Evolutionary conservation across 2,888 invertebrate species (phyloP).

Genomic region (Brenthis hecate): DNA sequence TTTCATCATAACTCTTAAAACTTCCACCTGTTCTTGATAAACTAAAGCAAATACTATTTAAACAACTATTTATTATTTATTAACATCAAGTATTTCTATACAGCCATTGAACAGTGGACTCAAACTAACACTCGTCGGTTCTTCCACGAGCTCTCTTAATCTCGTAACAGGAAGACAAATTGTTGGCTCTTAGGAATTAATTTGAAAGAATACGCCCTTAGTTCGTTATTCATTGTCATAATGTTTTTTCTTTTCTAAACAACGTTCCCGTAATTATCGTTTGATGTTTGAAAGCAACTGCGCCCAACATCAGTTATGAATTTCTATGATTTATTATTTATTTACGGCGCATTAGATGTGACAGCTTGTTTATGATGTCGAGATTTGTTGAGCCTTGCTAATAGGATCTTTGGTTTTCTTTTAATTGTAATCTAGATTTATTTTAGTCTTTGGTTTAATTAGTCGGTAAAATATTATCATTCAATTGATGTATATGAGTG

Average conservation of each 20-base stretch:
- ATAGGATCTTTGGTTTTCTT: background rate
- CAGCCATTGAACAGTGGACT: background rate
- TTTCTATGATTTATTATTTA: conserved; percentile 38
- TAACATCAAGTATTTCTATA: conserved; percentile 4
- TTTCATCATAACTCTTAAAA: too few relatives aligned
- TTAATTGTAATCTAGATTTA: too few relatives aligned
- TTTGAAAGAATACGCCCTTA: conserved; percentile 57
- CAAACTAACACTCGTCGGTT: conserved; percentile 49
- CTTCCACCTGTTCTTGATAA: too few relatives aligned
- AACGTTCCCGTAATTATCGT: conserved; percentile 59
- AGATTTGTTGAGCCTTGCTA: background rate
- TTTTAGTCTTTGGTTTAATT: too few relatives aligned
- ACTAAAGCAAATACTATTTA: background rate
- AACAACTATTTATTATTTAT: background rate
- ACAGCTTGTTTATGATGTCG: conserved; percentile 3
- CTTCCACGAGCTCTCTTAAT: conserved; percentile 62
- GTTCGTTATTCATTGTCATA: conserved; percentile 67
- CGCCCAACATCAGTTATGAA: conserved; percentile 47
- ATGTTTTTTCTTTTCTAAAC: conserved; percentile 50
- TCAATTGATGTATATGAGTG: too few relatives aligned
- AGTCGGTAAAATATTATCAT: too few relatives aligned
- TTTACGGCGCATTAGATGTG: conserved; percentile 12
- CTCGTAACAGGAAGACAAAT: conserved; percentile 56
- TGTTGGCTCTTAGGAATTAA: conserved; percentile 70
- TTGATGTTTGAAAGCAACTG: conserved; percentile 52